Evolutionary conservation across 2,113 vertebrate genomes (phyloP).

Genomic region (chimpanzee (Pan troglodytes)): NHGRI_mPanTro3-v2.1_pri NC_072403.2:32107001-32107500

Average conservation of each 20-base stretch:
- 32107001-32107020: not conserved
- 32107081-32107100: not conserved
- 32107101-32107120: not conserved
- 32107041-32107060: not conserved
- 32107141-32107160: not conserved
- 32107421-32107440: not conserved
- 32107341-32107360: not conserved
- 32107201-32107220: not conserved
- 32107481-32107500: not conserved
- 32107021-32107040: not conserved
- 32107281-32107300: fast-evolving
- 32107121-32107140: not conserved
- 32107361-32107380: not conserved
- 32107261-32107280: no score
- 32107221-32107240: not conserved
- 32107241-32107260: not conserved
- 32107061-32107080: not conserved
- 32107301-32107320: not conserved
- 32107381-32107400: not conserved
- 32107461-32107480: not conserved
- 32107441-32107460: not conserved
- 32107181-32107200: not conserved
- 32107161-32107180: not conserved
- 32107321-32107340: not conserved
- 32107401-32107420: not conserved